Evolutionary conservation across 2,113 vertebrate genomes (phyloP), one percentile per base, ranked within the genome.

Genomic region (Pseudois nayaur): DNA sequence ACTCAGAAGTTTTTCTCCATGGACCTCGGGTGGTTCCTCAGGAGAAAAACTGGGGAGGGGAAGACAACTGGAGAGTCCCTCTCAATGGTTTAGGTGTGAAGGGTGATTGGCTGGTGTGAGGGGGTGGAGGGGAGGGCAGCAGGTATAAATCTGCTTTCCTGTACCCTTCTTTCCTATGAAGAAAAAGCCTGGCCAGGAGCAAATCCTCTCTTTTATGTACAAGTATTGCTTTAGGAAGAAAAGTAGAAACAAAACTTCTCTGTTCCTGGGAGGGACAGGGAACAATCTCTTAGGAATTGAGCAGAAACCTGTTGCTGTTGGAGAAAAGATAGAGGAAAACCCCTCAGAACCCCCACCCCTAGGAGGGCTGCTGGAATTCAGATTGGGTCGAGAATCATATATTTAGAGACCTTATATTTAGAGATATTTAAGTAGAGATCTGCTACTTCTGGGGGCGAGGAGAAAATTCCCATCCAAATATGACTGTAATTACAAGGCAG

Each of bases 321-420:
- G 50, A 92, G 31, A 54, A 71, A 84, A 40, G 19, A n/a, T 48
- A 19, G 45, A 87, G 74, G 16, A 43, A 78, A 91, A 91, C 31
- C 1, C 0, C 10, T 13, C 23, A 87, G 83, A 52, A 0, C 0
- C 4, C 15, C 7, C 8, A 31, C 31, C 15, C 3, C 5, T n/a
- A 79, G 59, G 25, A 29, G 31, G 79, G 25, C 8, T 62, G 52
- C n/a, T 62, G 19, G 45, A 85, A 62, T n/a, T 36, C 10, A 48
- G 36, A 17, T 79, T 93, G 59, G 45, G 36, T 33, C 7, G 3
- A 74, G 23, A 94, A 86, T 95, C 25, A 21, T 82, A 2, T 48
- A 25, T 50, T 31, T 50, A 54, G 17, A 74, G 71, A 81, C 89
- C 19, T 45, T 76, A 3, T 40, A 31, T 57, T 31, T 48, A 54